Base-by-base conservation (phyloP, 2,888 invertebrate genomes). In the Tribolium freemani region DNA sequence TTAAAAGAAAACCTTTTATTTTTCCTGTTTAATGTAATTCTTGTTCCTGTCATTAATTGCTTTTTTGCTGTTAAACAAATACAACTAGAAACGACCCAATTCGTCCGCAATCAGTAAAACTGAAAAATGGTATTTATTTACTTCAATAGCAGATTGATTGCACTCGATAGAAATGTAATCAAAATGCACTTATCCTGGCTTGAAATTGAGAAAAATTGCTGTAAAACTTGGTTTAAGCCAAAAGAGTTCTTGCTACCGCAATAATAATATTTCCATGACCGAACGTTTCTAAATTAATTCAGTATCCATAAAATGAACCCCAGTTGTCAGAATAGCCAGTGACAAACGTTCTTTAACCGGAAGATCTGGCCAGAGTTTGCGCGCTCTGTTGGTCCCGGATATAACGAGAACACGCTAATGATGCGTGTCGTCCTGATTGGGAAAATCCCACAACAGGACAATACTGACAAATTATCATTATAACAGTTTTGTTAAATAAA, bases 261-360 rank as follows among this genome's bases (percentile, higher is more conserved):
- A 38, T 38, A 38, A 6, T 38, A 38, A 38, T 38, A 63, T 48
- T 64, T 5, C 26, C 21, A 66, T 54, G 56, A 67, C 48, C 67
- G 26, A 67, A 56, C 31, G 69, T 45, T 53, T 16, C 30, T 46
- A 67, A 71, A 67, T 83, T 82, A 81, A 79, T 77, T 78, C 76
- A 71, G 76, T 76, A 79, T 77, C 80, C 81, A 80, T 80, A 79
- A 81, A 82, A 82, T 80, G 81, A 80, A 78, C 76, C 79, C 76
- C 78, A 79, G 79, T 81, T 82, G 82, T 81, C 81, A 80, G 76
- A 75, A 77, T 74, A 76, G 74, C 77, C 77, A 80, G 77, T 84
- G 84, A 84, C 83, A 84, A 83, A 84, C 82, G 83, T 77, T 76
- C 76, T 77, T 77, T 77, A 77, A 79, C 80, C 82, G 84, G 84